Percentiles rank a stretch among this genome's conserved stretches.
phyloP scores from a whole-genome alignment of 2,797 vertebrate genomes.

The Oophaga sylvatica region DNA sequence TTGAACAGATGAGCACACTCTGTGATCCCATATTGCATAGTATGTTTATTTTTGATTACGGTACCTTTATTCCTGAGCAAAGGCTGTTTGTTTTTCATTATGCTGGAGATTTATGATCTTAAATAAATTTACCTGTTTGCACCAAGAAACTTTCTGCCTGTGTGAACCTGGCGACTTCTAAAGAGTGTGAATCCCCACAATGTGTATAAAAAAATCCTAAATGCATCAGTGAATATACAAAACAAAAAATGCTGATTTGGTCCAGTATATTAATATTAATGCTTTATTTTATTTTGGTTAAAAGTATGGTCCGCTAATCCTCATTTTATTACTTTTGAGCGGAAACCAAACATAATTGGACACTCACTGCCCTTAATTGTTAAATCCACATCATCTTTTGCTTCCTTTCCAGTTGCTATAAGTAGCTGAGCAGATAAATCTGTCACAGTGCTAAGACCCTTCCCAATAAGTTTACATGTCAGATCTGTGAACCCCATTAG shows the following conservation, averaged over 20 bases:
- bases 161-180: no score
- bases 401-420: slow-evolving; percentile 73
- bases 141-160: no score
- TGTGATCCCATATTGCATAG: no score
- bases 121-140: no score
- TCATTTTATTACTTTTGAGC: slow-evolving; percentile 74
- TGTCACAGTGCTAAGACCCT: slow-evolving; percentile 75
- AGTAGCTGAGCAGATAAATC: slow-evolving; percentile 76
- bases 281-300: background rate
- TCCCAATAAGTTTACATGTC: slow-evolving; percentile 73
- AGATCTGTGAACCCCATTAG: slow-evolving; percentile 72
- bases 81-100: no score
- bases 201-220: background rate
- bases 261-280: background rate
- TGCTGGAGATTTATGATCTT: no score
- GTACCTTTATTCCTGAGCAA: no score
- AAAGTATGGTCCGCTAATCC: slow-evolving; percentile 26
- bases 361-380: slow-evolving; percentile 68
- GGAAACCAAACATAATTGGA: slow-evolving; percentile 73
- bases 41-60: no score
- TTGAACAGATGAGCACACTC: no score
- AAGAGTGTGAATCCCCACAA: no score
- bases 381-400: slow-evolving; percentile 73
- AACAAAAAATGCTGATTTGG: background rate
- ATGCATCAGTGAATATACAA: background rate